A percentile compares a stretch with the other conserved stretches of the same genome.
Conservation (phyloP, 2,888 invertebrate species). For the Habrosyne pyritoides region DNA sequence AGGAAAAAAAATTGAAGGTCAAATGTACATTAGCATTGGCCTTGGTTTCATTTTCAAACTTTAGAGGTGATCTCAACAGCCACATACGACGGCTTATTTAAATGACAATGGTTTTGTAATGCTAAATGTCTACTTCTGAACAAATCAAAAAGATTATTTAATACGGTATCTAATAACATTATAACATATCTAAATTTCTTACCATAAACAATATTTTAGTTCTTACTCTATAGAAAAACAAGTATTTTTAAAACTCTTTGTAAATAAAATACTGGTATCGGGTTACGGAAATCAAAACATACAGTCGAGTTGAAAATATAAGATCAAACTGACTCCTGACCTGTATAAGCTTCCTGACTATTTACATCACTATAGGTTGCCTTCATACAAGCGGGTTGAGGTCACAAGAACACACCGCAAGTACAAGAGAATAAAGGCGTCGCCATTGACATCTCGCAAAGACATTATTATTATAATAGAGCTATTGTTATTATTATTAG, state of each 20-base stretch:
- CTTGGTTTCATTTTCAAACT: slow-evolving; percentile 67
- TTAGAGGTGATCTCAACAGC: slow-evolving; percentile 66
- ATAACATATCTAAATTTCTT: neutral
- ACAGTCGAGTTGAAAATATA: slow-evolving; percentile 31
- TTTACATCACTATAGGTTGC: slow-evolving; percentile 75
- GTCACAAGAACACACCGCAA: slow-evolving; percentile 57
- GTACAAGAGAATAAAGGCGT: slow-evolving; percentile 34
- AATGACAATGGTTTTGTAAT: slow-evolving; percentile 68
- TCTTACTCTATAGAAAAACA: neutral
- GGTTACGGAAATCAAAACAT: slow-evolving; percentile 24
- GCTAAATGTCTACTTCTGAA: slow-evolving; percentile 50
- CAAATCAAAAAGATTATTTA: slow-evolving; percentile 36
- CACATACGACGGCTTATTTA: slow-evolving; percentile 61
- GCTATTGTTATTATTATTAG: slow-evolving; percentile 2
- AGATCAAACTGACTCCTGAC: slow-evolving; percentile 58
- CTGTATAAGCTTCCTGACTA: slow-evolving; percentile 77
- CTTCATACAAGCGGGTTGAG: slow-evolving; percentile 79
- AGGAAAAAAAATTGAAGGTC: slow-evolving; percentile 66
- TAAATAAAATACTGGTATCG: neutral
- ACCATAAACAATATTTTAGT: neutral
- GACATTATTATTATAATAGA: slow-evolving; percentile 2
- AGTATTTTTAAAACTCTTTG: too few species aligned
- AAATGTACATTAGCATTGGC: slow-evolving; percentile 58
- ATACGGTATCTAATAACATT: slow-evolving; percentile 15
- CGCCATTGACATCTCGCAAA: slow-evolving; percentile 5